phyloP scores from a whole-genome alignment of 2,797 vertebrate species.

The Pelobates cultripes region DNA sequence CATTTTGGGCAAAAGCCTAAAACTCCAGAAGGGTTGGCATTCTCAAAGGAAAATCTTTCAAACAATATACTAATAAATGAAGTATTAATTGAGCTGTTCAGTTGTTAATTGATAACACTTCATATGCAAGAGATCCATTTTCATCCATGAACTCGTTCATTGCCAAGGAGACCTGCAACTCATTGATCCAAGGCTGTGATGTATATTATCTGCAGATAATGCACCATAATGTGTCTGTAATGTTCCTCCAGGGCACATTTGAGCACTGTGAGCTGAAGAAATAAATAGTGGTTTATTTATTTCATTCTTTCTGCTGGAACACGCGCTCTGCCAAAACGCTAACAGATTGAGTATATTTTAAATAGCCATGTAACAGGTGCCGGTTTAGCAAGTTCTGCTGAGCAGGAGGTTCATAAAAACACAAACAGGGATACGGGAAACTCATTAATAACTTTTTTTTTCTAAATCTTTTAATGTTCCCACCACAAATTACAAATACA shows the following conservation, averaged over 20 bases:
- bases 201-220: slow-evolving; percentile 48
- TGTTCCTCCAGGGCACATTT: slow-evolving; percentile 50
- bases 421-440: slow-evolving; percentile 16
- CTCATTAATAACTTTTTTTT: slow-evolving; percentile 39
- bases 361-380: slow-evolving; percentile 50
- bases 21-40: slow-evolving; percentile 39
- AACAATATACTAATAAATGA: slow-evolving; percentile 38
- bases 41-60: slow-evolving; percentile 25
- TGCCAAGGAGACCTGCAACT: slow-evolving; percentile 35
- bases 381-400: slow-evolving; percentile 46
- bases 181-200: slow-evolving; percentile 43
- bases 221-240: slow-evolving; percentile 54
- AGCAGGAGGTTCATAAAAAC: slow-evolving; percentile 51
- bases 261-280: slow-evolving; percentile 34
- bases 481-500: slow-evolving; percentile 13
- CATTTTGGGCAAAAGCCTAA: slow-evolving; percentile 22
- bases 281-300: slow-evolving; percentile 54
- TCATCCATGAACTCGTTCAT: slow-evolving; percentile 31
- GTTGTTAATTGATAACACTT: slow-evolving; percentile 50
- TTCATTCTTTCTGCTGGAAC: slow-evolving; percentile 47
- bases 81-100: slow-evolving; percentile 51
- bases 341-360: slow-evolving; percentile 53
- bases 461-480: neutral
- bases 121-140: slow-evolving; percentile 22
- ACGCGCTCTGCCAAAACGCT: slow-evolving; percentile 34